phyloP scores from a whole-genome alignment of 2,113 vertebrate species.

The Chinchilla lanigera region DNA sequence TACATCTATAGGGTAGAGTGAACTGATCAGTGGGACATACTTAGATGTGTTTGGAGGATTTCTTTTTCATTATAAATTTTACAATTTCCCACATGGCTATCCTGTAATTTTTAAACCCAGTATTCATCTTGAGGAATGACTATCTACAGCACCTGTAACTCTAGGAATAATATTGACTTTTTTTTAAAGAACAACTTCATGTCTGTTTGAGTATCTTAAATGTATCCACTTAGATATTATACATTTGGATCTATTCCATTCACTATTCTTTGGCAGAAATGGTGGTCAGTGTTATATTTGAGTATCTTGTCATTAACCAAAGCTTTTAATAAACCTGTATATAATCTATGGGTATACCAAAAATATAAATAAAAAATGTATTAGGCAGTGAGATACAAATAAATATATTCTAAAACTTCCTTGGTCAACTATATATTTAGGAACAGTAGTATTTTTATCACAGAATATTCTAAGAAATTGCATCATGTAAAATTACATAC shows the following conservation, averaged over 20 bases:
- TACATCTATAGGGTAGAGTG: conserved; percentile 42
- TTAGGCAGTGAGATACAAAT: neutral
- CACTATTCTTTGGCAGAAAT: neutral
- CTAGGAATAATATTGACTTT: neutral
- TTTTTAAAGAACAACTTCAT: conserved; percentile 7
- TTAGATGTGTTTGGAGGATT: neutral
- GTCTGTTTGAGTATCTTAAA: neutral
- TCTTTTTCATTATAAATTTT: conserved; percentile 35
- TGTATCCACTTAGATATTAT: neutral
- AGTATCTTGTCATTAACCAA: neutral
- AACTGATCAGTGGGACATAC: neutral
- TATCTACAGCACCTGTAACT: neutral
- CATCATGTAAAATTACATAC: neutral
- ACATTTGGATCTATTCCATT: neutral
- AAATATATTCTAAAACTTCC: neutral
- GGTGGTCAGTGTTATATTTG: neutral
- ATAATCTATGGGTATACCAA: neutral
- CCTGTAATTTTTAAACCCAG: conserved; percentile 42
- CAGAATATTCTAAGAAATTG: neutral
- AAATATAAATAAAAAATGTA: neutral
- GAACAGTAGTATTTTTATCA: neutral
- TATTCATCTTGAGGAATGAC: neutral
- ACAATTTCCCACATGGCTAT: neutral
- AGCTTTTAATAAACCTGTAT: neutral
- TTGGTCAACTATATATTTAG: neutral